These are phyloP conservation scores for Lucilia cuprina DNA, from an alignment of 1,140 invertebrate genomes.

Conservation along the genomic window DNA sequence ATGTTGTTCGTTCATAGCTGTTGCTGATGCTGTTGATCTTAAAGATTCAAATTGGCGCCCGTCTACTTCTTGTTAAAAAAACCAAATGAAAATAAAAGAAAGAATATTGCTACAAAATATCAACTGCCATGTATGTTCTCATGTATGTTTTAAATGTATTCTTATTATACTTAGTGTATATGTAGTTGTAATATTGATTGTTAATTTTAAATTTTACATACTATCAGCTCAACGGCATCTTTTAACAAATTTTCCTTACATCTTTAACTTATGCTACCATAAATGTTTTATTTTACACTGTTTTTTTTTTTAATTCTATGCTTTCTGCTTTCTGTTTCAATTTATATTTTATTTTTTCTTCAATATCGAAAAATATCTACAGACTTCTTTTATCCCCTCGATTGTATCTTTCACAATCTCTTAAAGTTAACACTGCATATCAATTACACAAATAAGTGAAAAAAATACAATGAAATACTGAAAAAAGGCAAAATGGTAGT, in stretches of 20 bases:
- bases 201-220: not conserved
- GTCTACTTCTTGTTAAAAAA: not conserved
- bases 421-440: constrained; percentile 33
- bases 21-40: not conserved
- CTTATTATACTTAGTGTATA: too few relatives aligned
- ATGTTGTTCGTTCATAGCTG: not conserved
- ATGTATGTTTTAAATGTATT: not conserved
- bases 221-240: constrained; percentile 17
- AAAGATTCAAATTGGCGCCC: constrained; percentile 5
- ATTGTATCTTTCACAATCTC: constrained; percentile 30
- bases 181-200: constrained; percentile 12
- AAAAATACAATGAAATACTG: not conserved
- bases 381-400: not conserved
- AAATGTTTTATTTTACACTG: not conserved
- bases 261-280: not conserved
- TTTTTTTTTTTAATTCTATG: not conserved
- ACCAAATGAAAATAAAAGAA: too few relatives aligned
- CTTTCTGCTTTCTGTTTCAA: not conserved
- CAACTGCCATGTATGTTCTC: not conserved
- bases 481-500: not conserved
- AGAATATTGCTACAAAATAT: not conserved
- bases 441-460: too few relatives aligned
- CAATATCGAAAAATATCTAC: not conserved
- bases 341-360: not conserved
- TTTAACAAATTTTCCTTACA: not conserved